Conservation (phyloP, 64 coral and sea anemone genomes). For the Catalaphyllia jardinei region DNA sequence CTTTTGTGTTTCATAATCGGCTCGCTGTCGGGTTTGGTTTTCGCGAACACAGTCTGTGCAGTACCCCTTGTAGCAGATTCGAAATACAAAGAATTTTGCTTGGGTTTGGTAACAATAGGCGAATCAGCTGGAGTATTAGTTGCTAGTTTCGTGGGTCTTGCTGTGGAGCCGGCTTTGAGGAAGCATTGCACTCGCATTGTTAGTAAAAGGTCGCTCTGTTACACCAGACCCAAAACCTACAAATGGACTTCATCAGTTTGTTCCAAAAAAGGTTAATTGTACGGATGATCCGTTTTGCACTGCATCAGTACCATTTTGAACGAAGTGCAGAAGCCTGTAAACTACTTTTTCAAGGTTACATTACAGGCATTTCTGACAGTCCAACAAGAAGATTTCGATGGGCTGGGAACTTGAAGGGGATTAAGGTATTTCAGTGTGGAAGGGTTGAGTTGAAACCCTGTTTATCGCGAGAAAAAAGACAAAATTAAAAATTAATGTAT, state of each 20-base stretch:
- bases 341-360: too few species aligned
- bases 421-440: too few species aligned
- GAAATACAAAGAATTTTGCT: conserved; percentile 77
- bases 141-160: conserved; percentile 70
- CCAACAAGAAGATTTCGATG: too few species aligned
- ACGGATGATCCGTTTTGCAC: neutral
- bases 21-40: conserved; percentile 70
- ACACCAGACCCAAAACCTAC: conserved; percentile 11
- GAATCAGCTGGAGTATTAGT: conserved; percentile 60
- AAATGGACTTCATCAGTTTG: conserved; percentile 7
- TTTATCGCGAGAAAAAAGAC: too few species aligned
- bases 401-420: too few species aligned
- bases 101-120: conserved; percentile 79
- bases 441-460: too few species aligned
- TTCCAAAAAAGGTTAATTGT: neutral
- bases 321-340: too few species aligned
- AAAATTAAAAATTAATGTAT: too few species aligned
- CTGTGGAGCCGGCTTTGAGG: conserved; percentile 72
- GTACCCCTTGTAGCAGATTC: conserved; percentile 67
- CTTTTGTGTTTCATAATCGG: conserved; percentile 71
- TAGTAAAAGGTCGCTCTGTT: neutral
- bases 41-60: conserved; percentile 66
- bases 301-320: too few species aligned
- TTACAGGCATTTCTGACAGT: too few species aligned
- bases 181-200: conserved; percentile 27